Evolutionary conservation across 64 coral and sea anemone genomes (phyloP), one percentile per base, ranked within the genome.

Genomic region (Montipora capricornis): DNA sequence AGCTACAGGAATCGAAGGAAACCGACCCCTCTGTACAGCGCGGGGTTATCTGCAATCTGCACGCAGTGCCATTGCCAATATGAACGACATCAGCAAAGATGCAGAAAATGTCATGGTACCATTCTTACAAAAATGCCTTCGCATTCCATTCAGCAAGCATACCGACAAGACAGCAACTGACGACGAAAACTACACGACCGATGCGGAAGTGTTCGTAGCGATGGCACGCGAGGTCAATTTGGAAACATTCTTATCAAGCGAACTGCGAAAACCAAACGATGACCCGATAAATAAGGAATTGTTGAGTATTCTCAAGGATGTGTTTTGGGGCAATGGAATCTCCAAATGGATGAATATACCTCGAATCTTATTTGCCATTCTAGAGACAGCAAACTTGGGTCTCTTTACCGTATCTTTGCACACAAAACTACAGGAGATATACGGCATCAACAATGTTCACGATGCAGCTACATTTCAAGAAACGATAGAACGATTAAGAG

Each of bases 281-380:
- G 11, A 46, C 1, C 19, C 10, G 8, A 2, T 20, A 46, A 14
- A 6, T 37, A 2, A 37, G 37, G 37, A 0, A 37, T 46, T 4
- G 24, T 7, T 76, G 8, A 2, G 13, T 9, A 76, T 76, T 29
- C 6, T 76, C 6, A 13, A 4, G 0, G 12, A 13, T 13, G 8
- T 76, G 2, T 76, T 76, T 46, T 7, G 6, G 3, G 74, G 74
- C 4, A 46, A 13, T 12, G 74, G 74, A 5, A 46, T 76, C 7
- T 76, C 74, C 8, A 76, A 76, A 37, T 76, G 74, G 74, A 76
- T 76, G 74, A 76, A 76, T 14, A 37, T 76, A 11, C 74, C 74
- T 3, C 8, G 74, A 13, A 37, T 76, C 9, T 76, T 76, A 8
- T 76, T 76, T 76, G 74, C 74, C 3, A 11, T 76, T 3, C 74